phyloP scores from a whole-genome alignment of 2,888 invertebrate genomes.

The Rhogogaster chlorosoma region DNA sequence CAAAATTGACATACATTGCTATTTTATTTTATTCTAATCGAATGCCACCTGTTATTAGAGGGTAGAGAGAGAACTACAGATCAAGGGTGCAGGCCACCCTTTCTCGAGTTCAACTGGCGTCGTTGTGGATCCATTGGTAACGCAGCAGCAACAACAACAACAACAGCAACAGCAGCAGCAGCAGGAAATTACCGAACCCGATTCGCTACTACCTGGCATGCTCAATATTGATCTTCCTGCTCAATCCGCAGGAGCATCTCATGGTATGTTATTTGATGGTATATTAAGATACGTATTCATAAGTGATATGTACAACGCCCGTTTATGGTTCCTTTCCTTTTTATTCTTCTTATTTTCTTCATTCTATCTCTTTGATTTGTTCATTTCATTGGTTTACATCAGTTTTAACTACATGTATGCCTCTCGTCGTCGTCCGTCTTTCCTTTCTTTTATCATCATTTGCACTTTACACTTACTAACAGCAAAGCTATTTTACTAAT shows the following conservation, averaged over 20 bases:
- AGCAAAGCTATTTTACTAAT: background rate
- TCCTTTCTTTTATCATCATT: background rate
- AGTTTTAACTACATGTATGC: background rate
- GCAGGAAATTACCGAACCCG: constrained; percentile 65
- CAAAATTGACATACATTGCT: background rate
- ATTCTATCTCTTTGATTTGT: background rate
- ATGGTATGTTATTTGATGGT: constrained; percentile 62
- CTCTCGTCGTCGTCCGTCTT: background rate
- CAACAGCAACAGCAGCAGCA: constrained; percentile 64
- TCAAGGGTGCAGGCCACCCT: constrained; percentile 76
- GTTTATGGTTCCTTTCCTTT: background rate
- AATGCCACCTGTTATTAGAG: constrained; percentile 76
- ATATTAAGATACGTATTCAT: background rate
- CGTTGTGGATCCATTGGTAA: constrained; percentile 65
- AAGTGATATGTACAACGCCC: background rate
- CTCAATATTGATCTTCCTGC: constrained; percentile 78
- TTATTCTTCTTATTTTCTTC: background rate
- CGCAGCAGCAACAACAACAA: constrained; percentile 57
- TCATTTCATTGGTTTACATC: background rate
- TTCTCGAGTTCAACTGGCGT: constrained; percentile 68
- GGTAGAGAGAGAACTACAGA: constrained; percentile 85
- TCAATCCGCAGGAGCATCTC: constrained; percentile 64
- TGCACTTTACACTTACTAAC: constrained; percentile 23
- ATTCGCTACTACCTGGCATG: constrained; percentile 76
- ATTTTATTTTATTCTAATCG: background rate